phyloP scores from a whole-genome alignment of 1,140 invertebrate species.

The Drosophila orosa region DNA sequence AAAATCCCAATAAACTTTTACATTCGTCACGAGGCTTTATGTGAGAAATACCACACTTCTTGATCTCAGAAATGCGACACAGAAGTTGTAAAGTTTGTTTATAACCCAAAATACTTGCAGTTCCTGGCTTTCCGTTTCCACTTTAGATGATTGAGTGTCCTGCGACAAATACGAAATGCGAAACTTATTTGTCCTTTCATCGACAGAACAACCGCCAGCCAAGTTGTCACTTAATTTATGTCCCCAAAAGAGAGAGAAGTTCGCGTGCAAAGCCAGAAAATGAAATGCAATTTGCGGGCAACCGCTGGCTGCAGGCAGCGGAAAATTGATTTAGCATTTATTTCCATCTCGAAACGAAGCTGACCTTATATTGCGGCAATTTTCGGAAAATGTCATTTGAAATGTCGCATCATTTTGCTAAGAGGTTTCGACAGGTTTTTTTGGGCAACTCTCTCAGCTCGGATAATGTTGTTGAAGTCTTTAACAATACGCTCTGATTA shows the following conservation, averaged over 20 bases:
- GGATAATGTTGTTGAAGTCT: conserved; percentile 25
- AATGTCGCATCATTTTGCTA: conserved; percentile 58
- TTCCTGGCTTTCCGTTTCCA: conserved; percentile 3
- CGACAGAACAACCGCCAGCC: conserved; percentile 14
- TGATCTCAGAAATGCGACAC: neutral
- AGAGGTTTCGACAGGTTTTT: conserved; percentile 58
- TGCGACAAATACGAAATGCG: conserved; percentile 36
- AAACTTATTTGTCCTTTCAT: conserved; percentile 39
- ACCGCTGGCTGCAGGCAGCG: conserved; percentile 21
- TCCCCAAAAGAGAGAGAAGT: conserved; percentile 6
- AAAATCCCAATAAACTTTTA: neutral
- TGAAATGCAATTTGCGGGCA: conserved; percentile 55
- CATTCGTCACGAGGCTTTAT: neutral
- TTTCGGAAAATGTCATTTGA: conserved; percentile 72
- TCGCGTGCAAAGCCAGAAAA: conserved; percentile 37
- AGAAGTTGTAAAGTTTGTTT: neutral
- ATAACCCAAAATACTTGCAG: neutral
- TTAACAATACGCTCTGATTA: conserved; percentile 70
- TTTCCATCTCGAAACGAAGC: conserved; percentile 21
- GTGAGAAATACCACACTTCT: neutral
- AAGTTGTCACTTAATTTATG: conserved; percentile 49
- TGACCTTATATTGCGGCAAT: conserved; percentile 39
- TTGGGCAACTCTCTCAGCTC: neutral
- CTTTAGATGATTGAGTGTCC: conserved; percentile 49
- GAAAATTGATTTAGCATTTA: conserved; percentile 72